Evolutionary conservation across 1,140 invertebrate genomes (phyloP), one percentile per base, ranked within the genome.

Genomic region (Drosophila yakuba): DNA sequence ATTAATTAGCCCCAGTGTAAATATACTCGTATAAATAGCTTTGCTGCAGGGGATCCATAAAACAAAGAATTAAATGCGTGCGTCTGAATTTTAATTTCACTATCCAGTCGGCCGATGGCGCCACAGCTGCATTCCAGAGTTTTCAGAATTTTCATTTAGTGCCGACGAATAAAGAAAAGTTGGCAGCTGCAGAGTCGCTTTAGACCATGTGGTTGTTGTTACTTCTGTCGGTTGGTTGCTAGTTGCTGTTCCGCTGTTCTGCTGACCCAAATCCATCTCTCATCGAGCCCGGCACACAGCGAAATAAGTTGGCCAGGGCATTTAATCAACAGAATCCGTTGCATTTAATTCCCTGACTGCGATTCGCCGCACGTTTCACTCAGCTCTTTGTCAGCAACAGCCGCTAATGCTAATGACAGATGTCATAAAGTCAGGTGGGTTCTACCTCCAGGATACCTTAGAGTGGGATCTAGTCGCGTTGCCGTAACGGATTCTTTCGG

Each of bases 221-320:
- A 25, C n/a, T 43, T 44, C 47, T 67, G 25, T 11, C 54, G 39
- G 32, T 23, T 68, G 63, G 66, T 20, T 20, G 20, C 20, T 20
- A 2, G 20, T 20, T 20, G 20, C 20, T 20, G 20, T 20, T 20
- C 20, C 20, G 20, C 45, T 63, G 73, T 58, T 76, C 73, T 39
- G 73, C 61, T 76, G 73, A 76, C 72, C 73, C 73, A 76, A 76
- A 76, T 76, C 54, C 73, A 76, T 75, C 73, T 76, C 74, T 76
- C 48, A 58, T 17, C 72, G 55, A 58, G 38, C 43, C 32, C 32
- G 50, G 72, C 60, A 58, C 45, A 75, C 41, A 55, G 61, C 66
- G 32, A 76, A 76, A 67, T 76, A 54, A 76, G 55, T 76, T 75
- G 73, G 73, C 74, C 73, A 76, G 73, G 60, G 73, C 71, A 75